Percentiles rank a stretch among this genome's conserved stretches.
Evolutionary conservation across 2,888 invertebrate genomes (phyloP).

Genomic region (Tipula vernalis): DNA sequence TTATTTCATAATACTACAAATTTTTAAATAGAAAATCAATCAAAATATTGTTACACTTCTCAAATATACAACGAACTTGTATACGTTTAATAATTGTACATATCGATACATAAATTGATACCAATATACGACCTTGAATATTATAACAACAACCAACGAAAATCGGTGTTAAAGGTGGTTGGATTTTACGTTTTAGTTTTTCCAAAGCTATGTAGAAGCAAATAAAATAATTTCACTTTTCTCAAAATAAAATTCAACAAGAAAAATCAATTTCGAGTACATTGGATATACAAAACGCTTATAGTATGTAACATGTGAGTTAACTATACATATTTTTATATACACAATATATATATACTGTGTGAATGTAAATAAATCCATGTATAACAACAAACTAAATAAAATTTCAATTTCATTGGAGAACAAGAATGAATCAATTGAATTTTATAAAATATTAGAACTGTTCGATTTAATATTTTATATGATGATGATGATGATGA

Average conservation of each 20-base stretch:
- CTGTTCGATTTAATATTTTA: background rate
- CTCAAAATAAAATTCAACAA: background rate
- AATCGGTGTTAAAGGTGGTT: background rate
- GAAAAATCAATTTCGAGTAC: background rate
- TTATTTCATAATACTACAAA: no score
- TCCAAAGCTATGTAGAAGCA: background rate
- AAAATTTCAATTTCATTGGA: slow-evolving; percentile 4
- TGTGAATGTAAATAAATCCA: background rate
- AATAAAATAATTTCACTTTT: background rate
- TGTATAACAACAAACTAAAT: background rate
- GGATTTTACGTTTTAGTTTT: background rate
- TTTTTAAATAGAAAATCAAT: background rate
- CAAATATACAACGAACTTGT: background rate
- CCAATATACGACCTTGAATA: background rate
- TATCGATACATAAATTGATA: background rate
- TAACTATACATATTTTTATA: background rate
- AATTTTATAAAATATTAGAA: background rate
- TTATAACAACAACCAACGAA: background rate
- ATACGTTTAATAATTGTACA: background rate
- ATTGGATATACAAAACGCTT: background rate
- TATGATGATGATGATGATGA: background rate
- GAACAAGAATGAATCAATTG: background rate
- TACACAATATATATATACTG: background rate
- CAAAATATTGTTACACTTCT: background rate
- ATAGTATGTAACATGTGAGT: background rate